These are phyloP conservation scores for Syrista parreyssii DNA, from an alignment of 2,888 invertebrate genomes.

Conservation along the genomic window DNA sequence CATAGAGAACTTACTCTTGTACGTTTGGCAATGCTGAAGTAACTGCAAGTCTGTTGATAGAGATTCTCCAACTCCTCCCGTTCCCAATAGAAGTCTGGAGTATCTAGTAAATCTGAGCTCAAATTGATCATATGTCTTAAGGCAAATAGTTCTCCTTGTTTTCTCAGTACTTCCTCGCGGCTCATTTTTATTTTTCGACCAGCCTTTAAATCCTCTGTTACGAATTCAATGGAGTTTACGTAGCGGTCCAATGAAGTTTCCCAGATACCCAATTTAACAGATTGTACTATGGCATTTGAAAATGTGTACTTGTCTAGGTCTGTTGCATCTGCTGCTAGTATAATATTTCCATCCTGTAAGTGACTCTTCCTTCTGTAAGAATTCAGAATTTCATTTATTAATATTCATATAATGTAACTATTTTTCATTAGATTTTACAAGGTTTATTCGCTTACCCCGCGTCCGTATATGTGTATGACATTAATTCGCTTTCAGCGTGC, in stretches of 20 bases:
- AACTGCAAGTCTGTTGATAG: slow-evolving; percentile 84
- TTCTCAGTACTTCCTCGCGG: slow-evolving; percentile 78
- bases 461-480: slow-evolving; percentile 81
- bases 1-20: slow-evolving; percentile 74
- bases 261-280: slow-evolving; percentile 95
- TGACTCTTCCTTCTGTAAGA: slow-evolving; percentile 63
- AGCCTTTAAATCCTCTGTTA: slow-evolving; percentile 82
- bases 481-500: slow-evolving; percentile 83
- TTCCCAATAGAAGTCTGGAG: slow-evolving; percentile 99
- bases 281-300: slow-evolving; percentile 93
- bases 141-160: slow-evolving; percentile 90
- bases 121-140: slow-evolving; percentile 91
- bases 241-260: slow-evolving; percentile 87
- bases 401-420: not conserved
- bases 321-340: slow-evolving; percentile 70
- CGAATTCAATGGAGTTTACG: slow-evolving; percentile 84
- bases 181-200: slow-evolving; percentile 79
- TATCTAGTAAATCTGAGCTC: slow-evolving; percentile 93
- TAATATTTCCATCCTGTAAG: slow-evolving; percentile 66
- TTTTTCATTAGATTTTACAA: not conserved
- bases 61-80: slow-evolving; percentile 87
- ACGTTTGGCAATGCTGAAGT: slow-evolving; percentile 86
- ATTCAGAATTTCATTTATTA: not conserved
- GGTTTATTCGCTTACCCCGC: slow-evolving; percentile 64
- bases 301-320: slow-evolving; percentile 91